A percentile compares a stretch with the other conserved stretches of the same genome.
phyloP scores from a whole-genome alignment of 2,113 vertebrate species.

The Coturnix japonica region DNA sequence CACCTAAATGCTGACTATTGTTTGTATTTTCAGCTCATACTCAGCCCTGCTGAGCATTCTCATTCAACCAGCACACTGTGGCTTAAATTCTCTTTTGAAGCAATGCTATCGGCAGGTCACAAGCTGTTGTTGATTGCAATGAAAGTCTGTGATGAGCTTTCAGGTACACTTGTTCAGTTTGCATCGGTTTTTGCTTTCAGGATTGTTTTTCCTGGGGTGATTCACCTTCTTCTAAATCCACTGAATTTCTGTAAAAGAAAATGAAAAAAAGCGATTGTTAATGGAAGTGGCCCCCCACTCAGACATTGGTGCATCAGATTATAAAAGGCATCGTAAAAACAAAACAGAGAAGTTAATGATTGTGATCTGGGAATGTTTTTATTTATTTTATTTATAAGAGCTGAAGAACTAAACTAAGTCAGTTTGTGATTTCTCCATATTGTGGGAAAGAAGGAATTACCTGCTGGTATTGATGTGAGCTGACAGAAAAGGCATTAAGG shows the following conservation, averaged over 20 bases:
- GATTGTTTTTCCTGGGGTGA: background rate
- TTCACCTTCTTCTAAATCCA: background rate
- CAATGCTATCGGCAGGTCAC: background rate
- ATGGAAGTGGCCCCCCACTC: background rate
- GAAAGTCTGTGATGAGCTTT: slow-evolving; percentile 13
- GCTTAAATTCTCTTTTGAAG: background rate
- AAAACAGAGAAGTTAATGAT: background rate
- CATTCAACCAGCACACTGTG: background rate
- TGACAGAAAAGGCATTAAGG: background rate
- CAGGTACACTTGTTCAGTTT: background rate
- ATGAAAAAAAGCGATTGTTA: background rate
- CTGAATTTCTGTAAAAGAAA: background rate
- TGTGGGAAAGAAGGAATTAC: background rate
- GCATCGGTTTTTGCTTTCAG: background rate
- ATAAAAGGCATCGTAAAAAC: background rate
- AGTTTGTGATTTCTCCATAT: background rate
- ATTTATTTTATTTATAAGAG: background rate
- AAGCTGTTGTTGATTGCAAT: background rate
- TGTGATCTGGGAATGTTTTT: background rate
- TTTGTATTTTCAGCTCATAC: background rate
- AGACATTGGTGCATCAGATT: background rate
- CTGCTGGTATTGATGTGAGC: background rate
- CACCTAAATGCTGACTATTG: background rate
- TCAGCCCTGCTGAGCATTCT: background rate
- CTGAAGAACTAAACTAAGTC: background rate